These are phyloP conservation scores for Bombus soroeensis DNA, from an alignment of 1,140 invertebrate genomes.

Conservation along the genomic window DNA sequence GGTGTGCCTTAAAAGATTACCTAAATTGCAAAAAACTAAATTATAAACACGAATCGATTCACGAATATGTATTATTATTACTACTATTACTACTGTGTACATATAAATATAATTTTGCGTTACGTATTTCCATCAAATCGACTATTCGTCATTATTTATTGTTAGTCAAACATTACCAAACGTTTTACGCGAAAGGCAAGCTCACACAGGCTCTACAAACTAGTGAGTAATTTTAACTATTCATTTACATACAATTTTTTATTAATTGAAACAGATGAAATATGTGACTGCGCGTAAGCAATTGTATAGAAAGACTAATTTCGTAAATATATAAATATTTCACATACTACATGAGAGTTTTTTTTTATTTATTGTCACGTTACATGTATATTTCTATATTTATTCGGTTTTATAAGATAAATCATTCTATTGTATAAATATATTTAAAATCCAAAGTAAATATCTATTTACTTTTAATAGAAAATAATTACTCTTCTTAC, in stretches of 20 bases:
- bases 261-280: constrained; percentile 69
- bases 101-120: constrained; percentile 68
- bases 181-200: constrained; percentile 67
- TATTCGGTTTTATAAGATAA: constrained; percentile 3
- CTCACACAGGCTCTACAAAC: constrained; percentile 69
- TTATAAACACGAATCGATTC: constrained; percentile 63
- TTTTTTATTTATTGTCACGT: constrained; percentile 42
- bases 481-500: neutral
- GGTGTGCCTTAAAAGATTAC: constrained; percentile 79
- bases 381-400: neutral
- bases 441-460: constrained; percentile 23
- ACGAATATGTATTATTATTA: constrained; percentile 67
- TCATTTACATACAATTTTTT: constrained; percentile 65
- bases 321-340: constrained; percentile 83
- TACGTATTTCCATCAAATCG: constrained; percentile 69
- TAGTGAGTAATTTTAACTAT: constrained; percentile 74
- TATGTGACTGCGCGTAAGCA: constrained; percentile 72
- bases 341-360: constrained; percentile 72
- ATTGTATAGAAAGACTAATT: constrained; percentile 83
- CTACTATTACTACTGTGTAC: constrained; percentile 67
- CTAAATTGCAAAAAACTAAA: constrained; percentile 69
- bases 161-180: constrained; percentile 64
- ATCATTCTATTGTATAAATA: constrained; percentile 14
- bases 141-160: constrained; percentile 77
- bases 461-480: constrained; percentile 12